A percentile compares a stretch with the other conserved stretches of the same genome.
Conservation (phyloP, 2,888 invertebrate species). For the Dicycla oo region DNA sequence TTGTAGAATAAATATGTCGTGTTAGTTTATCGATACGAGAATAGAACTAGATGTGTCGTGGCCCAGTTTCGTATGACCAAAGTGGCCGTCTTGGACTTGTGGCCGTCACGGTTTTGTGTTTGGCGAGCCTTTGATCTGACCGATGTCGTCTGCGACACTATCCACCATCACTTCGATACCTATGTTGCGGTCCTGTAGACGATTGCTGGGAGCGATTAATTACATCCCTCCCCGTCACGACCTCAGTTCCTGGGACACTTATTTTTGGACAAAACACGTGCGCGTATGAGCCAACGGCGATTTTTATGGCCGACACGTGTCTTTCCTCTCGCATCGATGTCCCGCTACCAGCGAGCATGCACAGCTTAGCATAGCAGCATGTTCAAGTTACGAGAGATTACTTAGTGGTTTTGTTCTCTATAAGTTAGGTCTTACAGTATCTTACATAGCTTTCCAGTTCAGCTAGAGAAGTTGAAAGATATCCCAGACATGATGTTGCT, state of each 20-base stretch:
- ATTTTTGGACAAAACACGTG: constrained; percentile 81
- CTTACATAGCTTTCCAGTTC: constrained; percentile 13
- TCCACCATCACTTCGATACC: constrained; percentile 69
- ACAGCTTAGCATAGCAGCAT: too few relatives aligned
- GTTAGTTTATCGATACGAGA: constrained; percentile 78
- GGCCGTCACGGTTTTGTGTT: constrained; percentile 76
- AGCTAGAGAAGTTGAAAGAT: constrained; percentile 18
- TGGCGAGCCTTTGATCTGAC: constrained; percentile 80
- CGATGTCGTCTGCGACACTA: constrained; percentile 70
- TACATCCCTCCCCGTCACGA: constrained; percentile 63
- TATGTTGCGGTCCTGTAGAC: constrained; percentile 65
- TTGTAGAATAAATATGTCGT: constrained; percentile 83
- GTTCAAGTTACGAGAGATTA: constrained; percentile 17
- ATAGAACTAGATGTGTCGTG: constrained; percentile 83
- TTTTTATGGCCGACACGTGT: constrained; percentile 58
- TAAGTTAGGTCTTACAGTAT: neutral
- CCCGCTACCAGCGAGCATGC: constrained; percentile 30
- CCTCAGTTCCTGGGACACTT: constrained; percentile 76
- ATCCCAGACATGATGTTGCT: constrained; percentile 21
- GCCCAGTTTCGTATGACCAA: constrained; percentile 81
- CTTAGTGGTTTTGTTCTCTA: neutral
- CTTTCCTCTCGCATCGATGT: constrained; percentile 32
- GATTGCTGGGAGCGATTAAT: constrained; percentile 72
- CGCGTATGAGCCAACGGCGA: constrained; percentile 64
- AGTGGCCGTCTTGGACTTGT: constrained; percentile 71